Evolutionary conservation across 2,888 invertebrate genomes (phyloP).

Genomic region (Acrobasis consociella): DNA sequence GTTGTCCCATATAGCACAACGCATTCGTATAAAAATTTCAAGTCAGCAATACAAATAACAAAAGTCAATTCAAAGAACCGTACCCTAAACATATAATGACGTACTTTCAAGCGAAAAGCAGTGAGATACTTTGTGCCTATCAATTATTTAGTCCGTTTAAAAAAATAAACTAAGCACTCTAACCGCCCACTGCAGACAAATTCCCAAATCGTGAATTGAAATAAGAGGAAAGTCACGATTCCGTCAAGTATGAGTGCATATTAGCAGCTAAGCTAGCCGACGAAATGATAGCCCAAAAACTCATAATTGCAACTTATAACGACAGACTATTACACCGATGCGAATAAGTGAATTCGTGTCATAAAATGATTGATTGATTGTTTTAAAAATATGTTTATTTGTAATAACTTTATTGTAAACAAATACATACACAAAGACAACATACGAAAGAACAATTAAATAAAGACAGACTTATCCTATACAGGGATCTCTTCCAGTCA

Average conservation of each 20-base stretch:
- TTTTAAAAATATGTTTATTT: too few species aligned
- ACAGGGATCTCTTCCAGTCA: too few species aligned
- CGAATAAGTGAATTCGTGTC: slow-evolving; percentile 30
- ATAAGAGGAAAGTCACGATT: slow-evolving; percentile 61
- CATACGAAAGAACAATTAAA: too few species aligned
- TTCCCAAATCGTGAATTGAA: slow-evolving; percentile 54
- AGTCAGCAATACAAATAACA: too few species aligned
- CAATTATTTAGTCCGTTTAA: slow-evolving; percentile 23
- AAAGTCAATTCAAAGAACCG: not conserved
- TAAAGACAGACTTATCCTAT: too few species aligned
- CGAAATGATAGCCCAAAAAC: slow-evolving; percentile 64
- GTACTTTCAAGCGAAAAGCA: slow-evolving; percentile 1
- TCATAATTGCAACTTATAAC: slow-evolving; percentile 55
- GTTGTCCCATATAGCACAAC: too few species aligned
- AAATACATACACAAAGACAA: too few species aligned
- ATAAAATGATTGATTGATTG: not conserved
- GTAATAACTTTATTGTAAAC: too few species aligned
- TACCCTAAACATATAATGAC: not conserved
- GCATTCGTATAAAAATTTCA: too few species aligned
- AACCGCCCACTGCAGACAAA: slow-evolving; percentile 46
- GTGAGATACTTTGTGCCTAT: slow-evolving; percentile 17
- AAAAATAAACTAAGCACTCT: slow-evolving; percentile 25
- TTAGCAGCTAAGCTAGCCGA: slow-evolving; percentile 56
- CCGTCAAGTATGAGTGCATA: slow-evolving; percentile 45
- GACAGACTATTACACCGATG: slow-evolving; percentile 44